Conservation (phyloP, 2,113 vertebrate genomes). For the Melanostigma gelatinosum region DNA sequence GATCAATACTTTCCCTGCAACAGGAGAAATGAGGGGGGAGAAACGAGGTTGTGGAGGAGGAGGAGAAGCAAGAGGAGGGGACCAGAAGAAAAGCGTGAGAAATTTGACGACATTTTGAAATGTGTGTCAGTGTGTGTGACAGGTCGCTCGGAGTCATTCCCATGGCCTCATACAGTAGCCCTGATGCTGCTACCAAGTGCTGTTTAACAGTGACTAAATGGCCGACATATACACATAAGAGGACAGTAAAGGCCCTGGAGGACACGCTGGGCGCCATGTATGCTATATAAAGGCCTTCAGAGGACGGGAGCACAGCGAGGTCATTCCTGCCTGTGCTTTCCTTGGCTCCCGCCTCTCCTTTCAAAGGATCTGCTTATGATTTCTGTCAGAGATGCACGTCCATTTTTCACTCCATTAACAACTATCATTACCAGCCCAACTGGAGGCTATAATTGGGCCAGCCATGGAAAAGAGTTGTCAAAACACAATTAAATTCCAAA, state of each 20-base stretch:
- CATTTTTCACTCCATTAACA: conserved; percentile 83
- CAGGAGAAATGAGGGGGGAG: conserved; percentile 35
- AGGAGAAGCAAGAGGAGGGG: conserved; percentile 54
- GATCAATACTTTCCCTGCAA: conserved; percentile 83
- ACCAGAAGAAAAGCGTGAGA: conserved; percentile 70
- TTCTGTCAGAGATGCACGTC: conserved; percentile 80
- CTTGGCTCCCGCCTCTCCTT: conserved; percentile 73
- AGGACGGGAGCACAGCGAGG: conserved; percentile 67
- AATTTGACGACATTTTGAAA: conserved; percentile 78
- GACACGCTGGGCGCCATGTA: conserved; percentile 55
- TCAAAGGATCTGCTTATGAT: conserved; percentile 81
- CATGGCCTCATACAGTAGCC: conserved; percentile 79
- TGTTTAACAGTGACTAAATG: conserved; percentile 66
- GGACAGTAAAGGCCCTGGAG: conserved; percentile 37
- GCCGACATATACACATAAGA: conserved; percentile 50
- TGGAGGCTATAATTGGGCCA: conserved; percentile 83
- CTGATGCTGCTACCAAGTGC: conserved; percentile 58
- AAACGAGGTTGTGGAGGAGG: conserved; percentile 32
- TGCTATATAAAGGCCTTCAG: conserved; percentile 69
- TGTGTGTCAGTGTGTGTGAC: conserved; percentile 74
- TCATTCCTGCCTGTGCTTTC: conserved; percentile 76
- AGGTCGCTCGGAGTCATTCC: conserved; percentile 75
- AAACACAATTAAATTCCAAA: conserved; percentile 85
- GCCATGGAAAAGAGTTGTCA: conserved; percentile 83
- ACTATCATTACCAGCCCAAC: conserved; percentile 82